Base-by-base conservation (phyloP, 2,888 invertebrate genomes). In the Therioaphis trifolii region DNA sequence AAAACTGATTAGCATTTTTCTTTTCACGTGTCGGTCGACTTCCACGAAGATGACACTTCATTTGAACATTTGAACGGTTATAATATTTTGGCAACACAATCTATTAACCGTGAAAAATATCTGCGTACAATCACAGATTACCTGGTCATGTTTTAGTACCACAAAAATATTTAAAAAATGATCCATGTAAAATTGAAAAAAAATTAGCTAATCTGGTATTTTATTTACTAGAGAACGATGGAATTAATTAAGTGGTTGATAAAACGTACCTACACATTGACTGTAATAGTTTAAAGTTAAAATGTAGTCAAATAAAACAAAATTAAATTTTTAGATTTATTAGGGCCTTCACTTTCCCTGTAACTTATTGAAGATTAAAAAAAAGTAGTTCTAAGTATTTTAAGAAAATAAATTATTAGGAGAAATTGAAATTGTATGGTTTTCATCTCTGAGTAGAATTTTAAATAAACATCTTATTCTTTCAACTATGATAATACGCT, bases 391-490 rank as follows among this genome's bases (percentile, higher is more conserved):
- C 40, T 24, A 55, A 55, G 24, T 27, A 46, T 61, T 46, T 63
- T 9, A 46, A 29, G n/a, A 21, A 76, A 66, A 77, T 66, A 52
- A 79, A 69, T 55, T n/a, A n/a, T n/a, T 14, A 14, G 43, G 55
- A 66, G 66, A 66, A 35, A 29, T 52, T 24, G 63, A 68, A 68
- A 68, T 78, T 68, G 15, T 68, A 18, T n/a, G 40, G 52, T 52
- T 3, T 24, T 11, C 52, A 27, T 52, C 7, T 7, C 78, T 15
- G 68, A 68, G 14, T 68, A 55, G 68, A 68, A 78, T 78, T 35
- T 78, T 78, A 68, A 66, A 68, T 40, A 52, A 68, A 55, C 24
- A 18, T 69, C 18, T 40, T 69, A 43, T 55, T 68, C 4, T 77
- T 11, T 43, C 18, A 9, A 27, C 24, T 55, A 68, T 21, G 14